Conservation (phyloP, 1,140 invertebrate species). For the Brachionus sp. region DNA sequence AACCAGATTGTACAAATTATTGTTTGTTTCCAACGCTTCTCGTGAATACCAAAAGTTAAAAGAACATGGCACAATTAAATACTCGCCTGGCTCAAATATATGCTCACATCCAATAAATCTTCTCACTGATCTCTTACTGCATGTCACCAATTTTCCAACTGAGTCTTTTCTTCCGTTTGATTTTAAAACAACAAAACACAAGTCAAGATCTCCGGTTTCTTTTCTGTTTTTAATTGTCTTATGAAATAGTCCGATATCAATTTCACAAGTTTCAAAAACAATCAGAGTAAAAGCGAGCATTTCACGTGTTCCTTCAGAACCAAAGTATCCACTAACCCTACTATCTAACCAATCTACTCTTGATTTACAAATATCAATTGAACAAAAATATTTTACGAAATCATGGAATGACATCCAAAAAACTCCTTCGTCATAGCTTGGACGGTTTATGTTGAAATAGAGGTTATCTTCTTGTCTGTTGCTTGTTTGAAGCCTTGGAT, state of each 20-base stretch:
- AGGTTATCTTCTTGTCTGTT: constrained; percentile 20
- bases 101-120: constrained; percentile 26
- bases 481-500: background rate
- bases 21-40: background rate
- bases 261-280: constrained; percentile 45
- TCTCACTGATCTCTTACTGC: constrained; percentile 13
- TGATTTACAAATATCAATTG: constrained; percentile 43
- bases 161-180: constrained; percentile 32
- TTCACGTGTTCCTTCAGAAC: background rate
- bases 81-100: constrained; percentile 43
- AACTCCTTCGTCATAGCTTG: constrained; percentile 6
- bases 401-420: constrained; percentile 45
- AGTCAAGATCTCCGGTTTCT: constrained; percentile 30
- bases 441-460: constrained; percentile 12
- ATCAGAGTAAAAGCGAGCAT: constrained; percentile 23
- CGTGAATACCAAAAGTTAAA: constrained; percentile 21
- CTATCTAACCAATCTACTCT: constrained; percentile 32
- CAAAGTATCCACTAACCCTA: constrained; percentile 25
- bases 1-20: constrained; percentile 40
- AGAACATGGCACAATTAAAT: constrained; percentile 37
- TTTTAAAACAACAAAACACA: constrained; percentile 30
- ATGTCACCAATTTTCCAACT: constrained; percentile 13
- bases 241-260: constrained; percentile 44
- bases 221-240: constrained; percentile 34
- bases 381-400: constrained; percentile 44